A percentile compares a stretch with the other conserved stretches of the same genome.
phyloP scores from a whole-genome alignment of 2,113 vertebrate genomes.

The Grallaria varia region DNA sequence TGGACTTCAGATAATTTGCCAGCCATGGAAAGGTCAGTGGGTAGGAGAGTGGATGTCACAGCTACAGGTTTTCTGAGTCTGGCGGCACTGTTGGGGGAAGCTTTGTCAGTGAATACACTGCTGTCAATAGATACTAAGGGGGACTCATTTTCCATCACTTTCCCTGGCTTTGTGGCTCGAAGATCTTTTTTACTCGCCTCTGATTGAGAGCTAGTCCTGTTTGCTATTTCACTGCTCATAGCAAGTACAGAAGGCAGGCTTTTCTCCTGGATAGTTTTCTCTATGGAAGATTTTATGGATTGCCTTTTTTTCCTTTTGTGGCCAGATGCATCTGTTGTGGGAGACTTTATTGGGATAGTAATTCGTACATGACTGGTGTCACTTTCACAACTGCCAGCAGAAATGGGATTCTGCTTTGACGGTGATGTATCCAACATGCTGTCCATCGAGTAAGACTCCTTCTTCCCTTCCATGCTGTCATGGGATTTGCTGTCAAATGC shows the following conservation, averaged over 20 bases:
- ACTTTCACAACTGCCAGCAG: slow-evolving; percentile 72
- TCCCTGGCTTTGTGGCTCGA: slow-evolving; percentile 75
- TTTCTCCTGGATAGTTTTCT: slow-evolving; percentile 80
- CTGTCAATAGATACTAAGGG: slow-evolving; percentile 59
- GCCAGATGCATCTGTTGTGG: slow-evolving; percentile 68
- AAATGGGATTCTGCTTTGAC: slow-evolving; percentile 69
- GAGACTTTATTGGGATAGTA: slow-evolving; percentile 84
- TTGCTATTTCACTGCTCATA: slow-evolving; percentile 74
- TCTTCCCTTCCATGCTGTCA: slow-evolving; percentile 82
- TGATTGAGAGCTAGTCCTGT: slow-evolving; percentile 73
- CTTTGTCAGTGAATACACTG: slow-evolving; percentile 62
- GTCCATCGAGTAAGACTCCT: slow-evolving; percentile 77
- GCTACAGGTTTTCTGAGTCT: slow-evolving; percentile 80
- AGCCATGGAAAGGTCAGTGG: slow-evolving; percentile 59
- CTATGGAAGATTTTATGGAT: slow-evolving; percentile 80
- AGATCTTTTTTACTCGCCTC: slow-evolving; percentile 84
- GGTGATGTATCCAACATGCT: slow-evolving; percentile 56
- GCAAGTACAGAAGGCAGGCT: slow-evolving; percentile 73
- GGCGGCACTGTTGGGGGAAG: slow-evolving; percentile 65
- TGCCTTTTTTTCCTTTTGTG: slow-evolving; percentile 90
- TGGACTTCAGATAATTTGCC: slow-evolving; percentile 80
- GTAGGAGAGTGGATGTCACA: slow-evolving; percentile 73
- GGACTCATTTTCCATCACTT: slow-evolving; percentile 69
- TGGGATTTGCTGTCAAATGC: slow-evolving; percentile 78
- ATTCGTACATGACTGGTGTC: slow-evolving; percentile 76